phyloP scores from a whole-genome alignment of 1,140 invertebrate genomes.

The Drosophila ogumai region DNA sequence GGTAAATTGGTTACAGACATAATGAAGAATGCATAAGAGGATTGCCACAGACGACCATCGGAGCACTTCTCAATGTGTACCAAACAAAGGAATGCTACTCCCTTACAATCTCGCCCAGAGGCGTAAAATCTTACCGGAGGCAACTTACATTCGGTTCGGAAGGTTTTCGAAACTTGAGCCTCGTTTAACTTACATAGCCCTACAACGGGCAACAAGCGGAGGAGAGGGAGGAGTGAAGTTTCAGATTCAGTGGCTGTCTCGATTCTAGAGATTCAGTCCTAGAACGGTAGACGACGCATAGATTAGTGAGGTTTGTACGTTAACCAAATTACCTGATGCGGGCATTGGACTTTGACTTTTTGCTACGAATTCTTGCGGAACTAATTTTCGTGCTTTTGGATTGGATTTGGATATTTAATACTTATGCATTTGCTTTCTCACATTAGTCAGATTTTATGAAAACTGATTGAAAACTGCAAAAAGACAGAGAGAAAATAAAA shows the following conservation, averaged over 20 bases:
- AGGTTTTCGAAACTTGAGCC: conserved; percentile 25
- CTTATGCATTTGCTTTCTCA: conserved; percentile 53
- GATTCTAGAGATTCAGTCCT: conserved; percentile 75
- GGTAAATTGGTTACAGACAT: conserved; percentile 63
- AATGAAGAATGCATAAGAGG: conserved; percentile 30
- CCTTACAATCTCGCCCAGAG: conserved; percentile 13
- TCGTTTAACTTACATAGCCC: conserved; percentile 62
- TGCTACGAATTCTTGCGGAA: conserved; percentile 45
- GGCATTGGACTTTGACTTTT: conserved; percentile 36
- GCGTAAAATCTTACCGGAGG: conserved; percentile 36
- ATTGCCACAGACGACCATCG: conserved; percentile 43
- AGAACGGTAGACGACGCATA: conserved; percentile 77
- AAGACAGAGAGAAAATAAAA: conserved; percentile 78
- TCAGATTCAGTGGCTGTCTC: conserved; percentile 45
- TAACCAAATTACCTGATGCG: conserved; percentile 71
- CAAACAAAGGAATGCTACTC: conserved; percentile 42
- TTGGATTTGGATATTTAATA: conserved; percentile 41
- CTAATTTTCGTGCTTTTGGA: conserved; percentile 43
- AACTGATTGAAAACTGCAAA: conserved; percentile 82
- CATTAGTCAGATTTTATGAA: conserved; percentile 66
- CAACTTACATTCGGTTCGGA: conserved; percentile 41
- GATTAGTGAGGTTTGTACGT: conserved; percentile 73
- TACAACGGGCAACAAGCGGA: conserved; percentile 41
- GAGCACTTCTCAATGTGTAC: conserved; percentile 51
- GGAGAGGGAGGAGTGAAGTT: conserved; percentile 34